Percentiles rank a stretch among this genome's conserved stretches.
Conservation (phyloP, 2,113 vertebrate species). For the Ploceus nigricollis region DNA sequence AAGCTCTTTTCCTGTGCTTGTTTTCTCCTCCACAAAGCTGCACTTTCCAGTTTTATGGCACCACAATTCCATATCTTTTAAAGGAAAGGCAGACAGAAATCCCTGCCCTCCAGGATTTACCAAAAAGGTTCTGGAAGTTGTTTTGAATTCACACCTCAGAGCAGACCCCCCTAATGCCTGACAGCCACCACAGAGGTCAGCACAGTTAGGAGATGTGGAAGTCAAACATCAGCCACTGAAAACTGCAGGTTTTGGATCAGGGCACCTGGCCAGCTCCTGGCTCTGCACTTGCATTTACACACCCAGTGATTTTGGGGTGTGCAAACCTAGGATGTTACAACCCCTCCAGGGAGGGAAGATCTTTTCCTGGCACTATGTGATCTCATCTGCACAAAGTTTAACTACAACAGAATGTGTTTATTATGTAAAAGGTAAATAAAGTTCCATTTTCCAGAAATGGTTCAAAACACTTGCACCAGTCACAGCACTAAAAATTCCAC, state of each 20-base stretch:
- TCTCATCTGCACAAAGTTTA: background rate
- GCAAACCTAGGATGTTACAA: background rate
- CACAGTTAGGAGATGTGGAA: background rate
- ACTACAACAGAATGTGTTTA: background rate
- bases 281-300: background rate
- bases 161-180: background rate
- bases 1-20: background rate
- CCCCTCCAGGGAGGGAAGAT: background rate
- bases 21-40: background rate
- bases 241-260: background rate
- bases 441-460: background rate
- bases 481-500: background rate
- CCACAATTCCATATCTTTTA: fast-evolving
- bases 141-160: background rate
- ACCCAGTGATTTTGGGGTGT: background rate
- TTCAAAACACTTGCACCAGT: background rate
- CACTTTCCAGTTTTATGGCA: background rate
- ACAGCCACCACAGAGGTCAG: background rate
- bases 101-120: background rate
- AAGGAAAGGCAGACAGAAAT: background rate
- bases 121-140: background rate
- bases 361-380: background rate
- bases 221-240: background rate
- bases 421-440: background rate
- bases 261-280: background rate